These are phyloP conservation scores for Chitala chitala DNA, from an alignment of 2,113 vertebrate species.

Conservation along the genomic window DNA sequence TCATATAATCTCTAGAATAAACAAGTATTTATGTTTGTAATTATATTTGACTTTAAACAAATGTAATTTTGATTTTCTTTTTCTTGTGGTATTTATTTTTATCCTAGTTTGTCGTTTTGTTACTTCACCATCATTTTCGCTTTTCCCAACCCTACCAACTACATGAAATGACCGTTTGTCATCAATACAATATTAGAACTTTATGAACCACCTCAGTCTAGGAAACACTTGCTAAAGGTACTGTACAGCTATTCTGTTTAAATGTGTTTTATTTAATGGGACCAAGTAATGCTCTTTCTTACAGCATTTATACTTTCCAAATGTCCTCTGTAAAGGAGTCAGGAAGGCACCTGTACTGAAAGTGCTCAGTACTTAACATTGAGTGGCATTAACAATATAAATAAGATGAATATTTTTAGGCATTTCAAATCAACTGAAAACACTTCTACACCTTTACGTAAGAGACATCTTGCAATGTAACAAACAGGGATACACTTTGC, in stretches of 20 bases:
- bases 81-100: slow-evolving; percentile 73
- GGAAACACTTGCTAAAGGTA: slow-evolving; percentile 49
- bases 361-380: neutral
- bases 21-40: slow-evolving; percentile 72
- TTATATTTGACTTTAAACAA: slow-evolving; percentile 59
- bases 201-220: slow-evolving; percentile 28
- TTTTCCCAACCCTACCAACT: slow-evolving; percentile 21
- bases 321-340: too few species aligned
- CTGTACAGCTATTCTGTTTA: slow-evolving; percentile 39
- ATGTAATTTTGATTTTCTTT: slow-evolving; percentile 53
- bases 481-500: slow-evolving; percentile 55
- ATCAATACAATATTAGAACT: slow-evolving; percentile 19
- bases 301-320: neutral
- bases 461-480: too few species aligned
- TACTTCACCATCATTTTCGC: slow-evolving; percentile 23
- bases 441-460: slow-evolving; percentile 32
- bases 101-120: slow-evolving; percentile 53
- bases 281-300: slow-evolving; percentile 1
- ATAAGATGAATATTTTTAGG: slow-evolving; percentile 44
- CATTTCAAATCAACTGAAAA: slow-evolving; percentile 17
- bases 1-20: slow-evolving; percentile 59
- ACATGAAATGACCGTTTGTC: slow-evolving; percentile 14
- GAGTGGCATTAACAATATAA: slow-evolving; percentile 20
- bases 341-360: too few species aligned
- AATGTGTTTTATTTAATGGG: slow-evolving; percentile 29